A percentile compares a stretch with the other conserved stretches of the same genome.
Conservation (phyloP, 2,888 invertebrate species). For the Nemurella pictetii region DNA sequence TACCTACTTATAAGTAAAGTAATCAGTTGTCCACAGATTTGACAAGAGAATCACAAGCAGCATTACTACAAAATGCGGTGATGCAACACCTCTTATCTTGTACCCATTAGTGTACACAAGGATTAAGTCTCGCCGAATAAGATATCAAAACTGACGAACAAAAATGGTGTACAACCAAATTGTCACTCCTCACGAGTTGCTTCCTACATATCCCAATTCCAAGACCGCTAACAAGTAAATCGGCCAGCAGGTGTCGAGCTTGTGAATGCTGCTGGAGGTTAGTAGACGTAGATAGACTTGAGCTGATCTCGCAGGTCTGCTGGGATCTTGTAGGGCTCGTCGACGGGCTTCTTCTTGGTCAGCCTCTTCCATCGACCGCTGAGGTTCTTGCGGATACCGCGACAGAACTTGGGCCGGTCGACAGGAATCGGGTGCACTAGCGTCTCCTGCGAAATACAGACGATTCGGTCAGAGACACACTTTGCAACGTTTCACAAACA, state of each 20-base stretch:
- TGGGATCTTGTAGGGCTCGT: conserved; percentile 81
- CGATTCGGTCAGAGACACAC: too few species aligned
- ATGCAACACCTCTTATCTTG: too few species aligned
- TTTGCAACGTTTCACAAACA: too few species aligned
- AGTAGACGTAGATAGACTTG: conserved; percentile 87
- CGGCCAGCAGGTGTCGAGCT: background rate
- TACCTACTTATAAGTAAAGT: background rate
- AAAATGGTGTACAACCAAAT: too few species aligned
- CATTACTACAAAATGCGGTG: too few species aligned
- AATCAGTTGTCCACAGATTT: background rate
- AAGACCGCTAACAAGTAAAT: background rate
- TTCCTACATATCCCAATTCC: background rate
- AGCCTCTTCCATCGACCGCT: conserved; percentile 84
- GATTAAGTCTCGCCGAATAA: too few species aligned
- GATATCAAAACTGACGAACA: too few species aligned
- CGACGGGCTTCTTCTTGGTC: conserved; percentile 80
- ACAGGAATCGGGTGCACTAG: conserved; percentile 67
- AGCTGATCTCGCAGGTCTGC: conserved; percentile 85
- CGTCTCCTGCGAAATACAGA: conserved; percentile 68
- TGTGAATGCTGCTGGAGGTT: conserved; percentile 47
- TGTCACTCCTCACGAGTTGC: too few species aligned
- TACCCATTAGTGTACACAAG: too few species aligned
- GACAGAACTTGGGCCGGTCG: conserved; percentile 74
- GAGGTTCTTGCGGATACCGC: conserved; percentile 82
- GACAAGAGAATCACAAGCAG: background rate